phyloP scores from a whole-genome alignment of 2,888 invertebrate genomes.

The Endotricha flammealis region DNA sequence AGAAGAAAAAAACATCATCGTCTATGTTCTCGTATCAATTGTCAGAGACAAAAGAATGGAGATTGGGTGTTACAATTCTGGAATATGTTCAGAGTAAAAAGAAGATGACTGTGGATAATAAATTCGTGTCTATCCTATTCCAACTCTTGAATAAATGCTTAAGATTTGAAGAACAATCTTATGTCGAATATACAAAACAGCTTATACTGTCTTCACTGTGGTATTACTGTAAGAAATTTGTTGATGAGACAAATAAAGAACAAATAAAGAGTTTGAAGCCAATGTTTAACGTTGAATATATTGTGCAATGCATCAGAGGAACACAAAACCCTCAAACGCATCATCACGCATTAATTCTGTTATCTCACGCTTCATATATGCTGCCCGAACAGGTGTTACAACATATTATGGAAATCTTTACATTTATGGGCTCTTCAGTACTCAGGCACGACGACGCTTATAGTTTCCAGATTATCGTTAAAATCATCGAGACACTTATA shows the following conservation, averaged over 20 bases:
- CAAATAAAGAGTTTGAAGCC: slow-evolving; percentile 65
- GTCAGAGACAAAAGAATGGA: slow-evolving; percentile 84
- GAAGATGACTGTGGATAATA: slow-evolving; percentile 82
- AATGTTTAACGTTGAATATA: slow-evolving; percentile 83
- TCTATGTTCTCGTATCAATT: slow-evolving; percentile 78
- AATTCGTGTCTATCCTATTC: slow-evolving; percentile 86
- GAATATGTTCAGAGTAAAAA: slow-evolving; percentile 93
- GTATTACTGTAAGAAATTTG: slow-evolving; percentile 82
- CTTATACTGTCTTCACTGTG: slow-evolving; percentile 87
- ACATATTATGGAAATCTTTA: slow-evolving; percentile 97
- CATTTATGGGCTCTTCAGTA: slow-evolving; percentile 97
- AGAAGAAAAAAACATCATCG: slow-evolving; percentile 59
- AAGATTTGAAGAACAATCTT: slow-evolving; percentile 87
- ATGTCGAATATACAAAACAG: slow-evolving; percentile 93
- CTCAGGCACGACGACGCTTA: slow-evolving; percentile 96
- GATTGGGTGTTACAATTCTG: slow-evolving; percentile 85
- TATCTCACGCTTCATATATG: slow-evolving; percentile 87
- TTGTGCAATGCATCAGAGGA: slow-evolving; percentile 92
- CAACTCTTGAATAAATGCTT: slow-evolving; percentile 87
- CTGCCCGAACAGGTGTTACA: slow-evolving; percentile 91
- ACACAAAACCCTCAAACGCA: slow-evolving; percentile 97
- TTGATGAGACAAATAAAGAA: slow-evolving; percentile 53
- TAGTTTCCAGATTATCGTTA: slow-evolving; percentile 94
- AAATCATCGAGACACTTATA: slow-evolving; percentile 92
- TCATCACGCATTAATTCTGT: slow-evolving; percentile 91